phyloP scores from a whole-genome alignment of 2,888 invertebrate genomes.

The Hetaerina titia region DNA sequence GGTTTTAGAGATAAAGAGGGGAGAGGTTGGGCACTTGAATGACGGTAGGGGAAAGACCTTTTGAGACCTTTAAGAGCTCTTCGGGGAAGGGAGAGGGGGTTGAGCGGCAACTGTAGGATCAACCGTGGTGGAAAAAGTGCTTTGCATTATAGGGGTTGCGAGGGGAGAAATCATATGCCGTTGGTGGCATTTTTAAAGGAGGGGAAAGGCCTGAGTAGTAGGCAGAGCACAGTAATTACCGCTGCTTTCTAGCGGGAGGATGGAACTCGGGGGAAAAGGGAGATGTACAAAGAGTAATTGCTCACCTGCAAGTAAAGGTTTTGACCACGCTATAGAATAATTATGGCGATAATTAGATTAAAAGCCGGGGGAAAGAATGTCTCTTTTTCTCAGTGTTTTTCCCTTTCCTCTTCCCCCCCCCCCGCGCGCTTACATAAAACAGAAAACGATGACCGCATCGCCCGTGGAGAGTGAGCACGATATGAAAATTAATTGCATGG shows the following conservation, averaged over 20 bases:
- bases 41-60: background rate
- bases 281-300: background rate
- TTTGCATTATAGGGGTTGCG: background rate
- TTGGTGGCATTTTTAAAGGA: background rate
- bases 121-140: background rate
- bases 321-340: constrained; percentile 48
- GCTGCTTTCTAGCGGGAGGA: constrained; percentile 9
- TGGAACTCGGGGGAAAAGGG: background rate
- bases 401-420: background rate
- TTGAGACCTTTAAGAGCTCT: background rate
- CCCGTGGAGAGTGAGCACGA: background rate
- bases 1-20: background rate
- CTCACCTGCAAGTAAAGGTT: constrained; percentile 8
- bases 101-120: background rate
- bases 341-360: constrained; percentile 43
- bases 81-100: background rate
- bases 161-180: background rate
- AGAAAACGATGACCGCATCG: constrained; percentile 19
- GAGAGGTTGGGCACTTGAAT: background rate
- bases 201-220: background rate
- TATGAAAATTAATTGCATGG: constrained; percentile 35
- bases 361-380: constrained; percentile 47
- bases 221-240: background rate
- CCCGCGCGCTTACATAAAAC: background rate
- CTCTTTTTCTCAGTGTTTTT: background rate